Percentiles rank a stretch among this genome's conserved stretches.
These are phyloP conservation scores for Aspiorhynchus laticeps DNA, from an alignment of 2,113 vertebrate species.

Conservation along the genomic window DNA sequence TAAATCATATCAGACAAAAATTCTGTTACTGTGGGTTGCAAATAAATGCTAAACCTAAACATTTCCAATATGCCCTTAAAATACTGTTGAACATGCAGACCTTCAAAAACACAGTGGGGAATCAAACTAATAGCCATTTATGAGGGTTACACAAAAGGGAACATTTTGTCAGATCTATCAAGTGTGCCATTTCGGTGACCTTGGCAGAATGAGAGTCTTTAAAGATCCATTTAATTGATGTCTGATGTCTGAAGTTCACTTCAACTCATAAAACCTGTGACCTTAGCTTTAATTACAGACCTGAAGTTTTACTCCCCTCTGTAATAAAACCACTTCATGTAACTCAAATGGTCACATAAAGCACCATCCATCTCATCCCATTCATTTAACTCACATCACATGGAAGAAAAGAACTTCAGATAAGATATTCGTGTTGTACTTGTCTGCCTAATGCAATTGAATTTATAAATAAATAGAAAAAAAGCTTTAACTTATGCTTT, in stretches of 20 bases:
- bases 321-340: constrained; percentile 38
- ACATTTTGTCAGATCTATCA: constrained; percentile 34
- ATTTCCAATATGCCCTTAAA: neutral
- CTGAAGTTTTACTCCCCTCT: constrained; percentile 18
- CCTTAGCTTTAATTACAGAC: constrained; percentile 45
- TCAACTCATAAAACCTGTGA: constrained; percentile 38
- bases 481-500: neutral
- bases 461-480: neutral
- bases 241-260: constrained; percentile 20
- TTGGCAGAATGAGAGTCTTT: constrained; percentile 34
- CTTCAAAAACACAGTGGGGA: neutral
- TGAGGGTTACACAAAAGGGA: constrained; percentile 17
- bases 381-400: neutral
- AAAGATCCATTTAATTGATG: constrained; percentile 38
- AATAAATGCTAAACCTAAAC: neutral
- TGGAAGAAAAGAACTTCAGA: neutral
- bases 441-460: neutral
- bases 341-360: constrained; percentile 21
- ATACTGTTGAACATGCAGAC: neutral
- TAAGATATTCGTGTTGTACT: neutral
- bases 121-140: constrained; percentile 19
- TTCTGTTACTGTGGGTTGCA: neutral
- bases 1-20: neutral
- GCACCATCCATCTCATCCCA: neutral
- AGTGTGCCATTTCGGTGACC: constrained; percentile 1